Conservation (phyloP, 1,140 invertebrate genomes). For the Diorhabda carinulata region DNA sequence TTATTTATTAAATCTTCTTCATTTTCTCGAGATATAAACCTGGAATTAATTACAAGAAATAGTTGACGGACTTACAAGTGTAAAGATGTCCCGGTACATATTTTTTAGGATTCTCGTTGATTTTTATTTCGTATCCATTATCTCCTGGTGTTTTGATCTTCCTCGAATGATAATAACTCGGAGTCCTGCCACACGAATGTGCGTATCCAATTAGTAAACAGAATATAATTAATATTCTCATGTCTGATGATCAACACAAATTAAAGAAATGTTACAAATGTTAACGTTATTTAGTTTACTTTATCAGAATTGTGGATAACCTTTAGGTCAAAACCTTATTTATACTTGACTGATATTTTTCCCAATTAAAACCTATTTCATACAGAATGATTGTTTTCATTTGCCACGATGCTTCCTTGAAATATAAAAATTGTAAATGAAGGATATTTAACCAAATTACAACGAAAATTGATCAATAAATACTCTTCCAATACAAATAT, state of each 20-base stretch:
- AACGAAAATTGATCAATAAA: no score
- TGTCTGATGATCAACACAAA: background rate
- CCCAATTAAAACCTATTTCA: no score
- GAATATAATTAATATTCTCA: slow-evolving; percentile 6
- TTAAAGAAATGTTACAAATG: background rate
- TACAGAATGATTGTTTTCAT: no score
- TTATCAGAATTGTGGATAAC: background rate
- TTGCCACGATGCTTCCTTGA: no score
- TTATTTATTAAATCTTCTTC: no score
- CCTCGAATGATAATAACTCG: slow-evolving; percentile 42
- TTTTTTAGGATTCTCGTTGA: slow-evolving; percentile 70
- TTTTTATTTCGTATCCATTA: slow-evolving; percentile 73
- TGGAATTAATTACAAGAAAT: no score
- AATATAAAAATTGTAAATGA: no score
- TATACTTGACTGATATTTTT: background rate
- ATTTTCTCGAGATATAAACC: background rate
- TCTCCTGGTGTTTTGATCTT: slow-evolving; percentile 62
- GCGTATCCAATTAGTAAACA: slow-evolving; percentile 2
- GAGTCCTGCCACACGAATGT: slow-evolving; percentile 35
- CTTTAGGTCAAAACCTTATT: background rate
- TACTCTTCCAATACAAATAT: no score
- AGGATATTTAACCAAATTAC: no score
- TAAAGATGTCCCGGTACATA: slow-evolving; percentile 76
- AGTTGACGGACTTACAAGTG: slow-evolving; percentile 56
- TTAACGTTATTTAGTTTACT: background rate